Evolutionary conservation across 2,797 vertebrate species (phyloP), one percentile per base, ranked within the genome.

Genomic region (Xenopus petersii): DNA sequence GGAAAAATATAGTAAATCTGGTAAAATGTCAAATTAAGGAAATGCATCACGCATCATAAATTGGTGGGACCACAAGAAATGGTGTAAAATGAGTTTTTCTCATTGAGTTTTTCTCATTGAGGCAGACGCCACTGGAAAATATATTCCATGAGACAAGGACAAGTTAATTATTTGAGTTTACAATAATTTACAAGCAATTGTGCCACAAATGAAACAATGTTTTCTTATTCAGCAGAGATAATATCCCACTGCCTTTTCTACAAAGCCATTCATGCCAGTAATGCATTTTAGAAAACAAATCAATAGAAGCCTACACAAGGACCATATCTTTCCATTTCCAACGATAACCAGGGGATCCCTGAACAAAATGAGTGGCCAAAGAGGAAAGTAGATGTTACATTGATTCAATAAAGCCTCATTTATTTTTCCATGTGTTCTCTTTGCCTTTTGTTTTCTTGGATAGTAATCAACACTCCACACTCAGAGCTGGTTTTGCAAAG

Each of bases 341-440:
- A 9, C 13, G 54, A 56, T 56, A 17, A 16, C 15, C 16, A 17
- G n/a, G n/a, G 54, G 54, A 56, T 56, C 54, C 1, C 54, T 8
- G 54, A 56, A 56, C 54, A 56, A 56, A 56, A 56, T 56, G 54
- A 56, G 54, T 56, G 15, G 54, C 16, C 4, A 56, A 56, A 56
- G 54, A 56, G 15, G n/a, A 56, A 8, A 56, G 49, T 15, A 15
- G 15, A 51, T 51, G 49, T 51, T 15, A 12, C 54, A 56, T 56
- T 56, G 54, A 56, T 56, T 56, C 16, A 56, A 56, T 56, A 17
- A 56, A 56, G 54, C 54, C n/a, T 56, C 54, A 10, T 56, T 56
- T 56, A 10, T 56, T 17, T 56, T 56, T 16, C 7, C 54, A 17
- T 56, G 13, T 56, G 15, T 56, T 56, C 16, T 56, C 54, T 56